Base-by-base conservation (phyloP, 2,113 vertebrate species). In the Ptychochromis oligacanthus region DNA sequence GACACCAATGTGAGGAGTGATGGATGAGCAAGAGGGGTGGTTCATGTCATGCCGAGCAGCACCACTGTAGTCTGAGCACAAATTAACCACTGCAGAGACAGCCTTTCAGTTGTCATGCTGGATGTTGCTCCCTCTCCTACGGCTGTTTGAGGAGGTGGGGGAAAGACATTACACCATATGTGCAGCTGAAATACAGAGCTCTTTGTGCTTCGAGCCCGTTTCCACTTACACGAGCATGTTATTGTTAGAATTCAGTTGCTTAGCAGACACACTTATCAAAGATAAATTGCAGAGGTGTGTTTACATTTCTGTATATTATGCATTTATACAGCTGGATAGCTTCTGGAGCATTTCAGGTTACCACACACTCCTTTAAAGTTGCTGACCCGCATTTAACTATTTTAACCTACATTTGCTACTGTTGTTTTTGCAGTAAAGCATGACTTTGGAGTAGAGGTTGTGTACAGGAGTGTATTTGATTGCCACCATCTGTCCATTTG, bases 241-340 rank as follows among this genome's bases (percentile, higher is more conserved):
- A 91, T 93, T 95, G 91, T 93, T 93, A 86, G 77, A 84, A 82
- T 89, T 81, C 76, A 84, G 92, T 93, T 93, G 88, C 92, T 91
- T 83, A 93, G 92, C 90, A 93, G 81, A 88, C 79, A 75, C 83
- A 85, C 91, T 91, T 92, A 93, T 94, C 89, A 72, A 46, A 78
- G 80, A 89, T 88, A 88, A 91, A 94, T 92, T 60, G 49, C 62
- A 82, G 65, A 59, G 80, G 77, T 90, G 59, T 90, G 93, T 94
- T 93, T 93, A 92, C 75, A 84, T 88, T 88, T 58, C 65, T 81
- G 67, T 55, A 59, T 65, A 61, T 91, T 72, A 88, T 79, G 70
- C 64, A 82, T 92, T 84, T 80, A 85, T 64, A 87, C 88, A 93
- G 90, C 90, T 93, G 88, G 80, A 84, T 34, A 40, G 78, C 77